phyloP scores from a whole-genome alignment of 2,888 invertebrate species.

The Pilophorus perplexus region DNA sequence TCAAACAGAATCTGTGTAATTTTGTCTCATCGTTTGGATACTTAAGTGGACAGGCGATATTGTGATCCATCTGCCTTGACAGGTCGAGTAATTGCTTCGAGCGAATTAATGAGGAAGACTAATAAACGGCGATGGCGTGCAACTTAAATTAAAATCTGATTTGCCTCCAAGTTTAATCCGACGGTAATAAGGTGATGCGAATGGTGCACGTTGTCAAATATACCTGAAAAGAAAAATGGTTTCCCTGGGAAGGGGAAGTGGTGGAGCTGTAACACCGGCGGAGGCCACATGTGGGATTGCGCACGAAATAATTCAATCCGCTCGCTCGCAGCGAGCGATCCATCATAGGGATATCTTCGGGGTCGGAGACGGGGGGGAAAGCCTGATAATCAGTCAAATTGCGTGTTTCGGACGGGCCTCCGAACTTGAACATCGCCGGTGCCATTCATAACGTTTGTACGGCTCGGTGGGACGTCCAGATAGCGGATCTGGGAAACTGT shows the following conservation, averaged over 20 bases:
- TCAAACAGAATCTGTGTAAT: too few species aligned
- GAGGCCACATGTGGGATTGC: slow-evolving; percentile 23
- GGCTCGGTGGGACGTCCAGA: background rate
- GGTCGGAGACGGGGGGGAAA: background rate
- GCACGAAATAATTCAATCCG: slow-evolving; percentile 37
- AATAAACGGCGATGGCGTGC: too few species aligned
- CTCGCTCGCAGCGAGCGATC: slow-evolving; percentile 3
- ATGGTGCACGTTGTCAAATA: too few species aligned
- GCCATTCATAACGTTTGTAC: background rate
- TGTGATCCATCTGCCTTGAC: too few species aligned
- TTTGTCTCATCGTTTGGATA: too few species aligned
- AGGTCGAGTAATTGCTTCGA: too few species aligned
- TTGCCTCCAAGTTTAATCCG: too few species aligned
- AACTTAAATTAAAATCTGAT: background rate
- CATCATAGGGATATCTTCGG: slow-evolving; percentile 22
- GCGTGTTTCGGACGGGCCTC: background rate
- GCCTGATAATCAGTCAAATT: slow-evolving; percentile 32
- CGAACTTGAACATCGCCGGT: background rate
- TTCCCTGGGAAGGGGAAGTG: background rate
- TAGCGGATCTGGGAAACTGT: slow-evolving; percentile 1
- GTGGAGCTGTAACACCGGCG: background rate
- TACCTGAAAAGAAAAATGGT: background rate
- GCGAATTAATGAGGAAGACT: too few species aligned
- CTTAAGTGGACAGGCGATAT: too few species aligned
- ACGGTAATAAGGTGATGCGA: too few species aligned